Base-by-base conservation (phyloP, 2,797 vertebrate species). In the Eupleurogrammus muticus region DNA sequence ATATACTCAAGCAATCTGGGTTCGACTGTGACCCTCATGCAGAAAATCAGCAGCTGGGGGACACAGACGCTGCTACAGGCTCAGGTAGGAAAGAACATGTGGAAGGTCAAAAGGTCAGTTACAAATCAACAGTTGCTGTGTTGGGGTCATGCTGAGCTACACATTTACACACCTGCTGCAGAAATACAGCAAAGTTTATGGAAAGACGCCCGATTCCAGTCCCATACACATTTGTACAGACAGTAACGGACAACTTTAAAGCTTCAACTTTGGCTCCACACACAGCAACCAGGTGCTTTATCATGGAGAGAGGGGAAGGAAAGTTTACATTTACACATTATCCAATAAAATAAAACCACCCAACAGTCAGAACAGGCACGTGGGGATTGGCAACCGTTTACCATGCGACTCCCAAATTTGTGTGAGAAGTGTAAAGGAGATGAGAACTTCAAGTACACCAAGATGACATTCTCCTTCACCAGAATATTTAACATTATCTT, bases 11-110 rank as follows among this genome's bases (percentile, higher is more conserved):
- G 10, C 48, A 28, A 36, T 53, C 47, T 10, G 5, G 14, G 2
- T 61, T 51, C 38, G 72, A 79, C 56, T 7, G 13, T 48, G 81
- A 77, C 60, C 67, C 69, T 74, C 80, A 87, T 87, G 79, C 86
- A 84, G 21, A 76, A 51, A 72, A 73, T n/a, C 67, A 61, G 70
- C 70, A 77, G 46, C 70, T 54, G 70, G 70, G 56, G 50, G 55
- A 48, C 21, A 68, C 21, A 68, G 60, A 71, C 48, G 24, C 35
- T 61, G 59, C 42, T 77, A 77, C 57, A n/a, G 73, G 61, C 63
- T 66, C 46, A 76, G 65, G 69, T 3, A 59, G 66, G 50, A 78
- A 60, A 59, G 57, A 70, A 64, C 1, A 0, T 10, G 44, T 55
- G 47, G 50, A 67, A 80, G 70, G 70, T 66, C 32, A 71, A n/a